phyloP scores from a whole-genome alignment of 2,113 vertebrate species.

The Sarotherodon lohbergeri region DNA sequence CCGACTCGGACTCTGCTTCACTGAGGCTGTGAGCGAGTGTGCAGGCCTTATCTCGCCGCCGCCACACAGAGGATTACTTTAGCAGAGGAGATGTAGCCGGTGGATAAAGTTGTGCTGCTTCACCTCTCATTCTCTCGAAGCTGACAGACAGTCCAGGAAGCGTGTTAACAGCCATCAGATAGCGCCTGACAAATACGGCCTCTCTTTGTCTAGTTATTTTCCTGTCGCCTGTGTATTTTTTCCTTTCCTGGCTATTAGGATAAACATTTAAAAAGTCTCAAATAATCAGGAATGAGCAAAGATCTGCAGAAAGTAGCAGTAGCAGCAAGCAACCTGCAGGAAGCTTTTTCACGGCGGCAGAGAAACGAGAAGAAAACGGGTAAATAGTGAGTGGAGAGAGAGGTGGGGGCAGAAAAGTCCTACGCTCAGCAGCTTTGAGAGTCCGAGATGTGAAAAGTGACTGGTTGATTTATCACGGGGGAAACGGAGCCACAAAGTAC shows the following conservation, averaged over 20 bases:
- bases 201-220: constrained; percentile 33
- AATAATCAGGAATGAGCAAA: constrained; percentile 14
- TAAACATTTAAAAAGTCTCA: constrained; percentile 24
- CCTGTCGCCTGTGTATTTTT: neutral
- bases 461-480: constrained; percentile 95
- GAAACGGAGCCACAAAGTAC: constrained; percentile 95
- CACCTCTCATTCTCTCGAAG: constrained; percentile 57
- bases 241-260: neutral
- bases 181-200: constrained; percentile 47
- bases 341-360: constrained; percentile 38
- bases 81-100: constrained; percentile 42
- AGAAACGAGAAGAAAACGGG: constrained; percentile 42
- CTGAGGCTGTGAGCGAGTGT: constrained; percentile 32
- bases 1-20: neutral
- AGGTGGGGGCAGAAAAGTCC: constrained; percentile 45
- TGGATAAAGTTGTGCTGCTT: constrained; percentile 57
- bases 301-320: neutral
- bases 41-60: constrained; percentile 50
- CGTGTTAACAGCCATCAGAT: constrained; percentile 63
- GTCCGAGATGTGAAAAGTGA: constrained; percentile 86
- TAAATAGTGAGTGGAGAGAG: constrained; percentile 29
- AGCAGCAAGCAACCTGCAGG: constrained; percentile 35
- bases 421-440: constrained; percentile 91
- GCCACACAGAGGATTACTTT: constrained; percentile 63
- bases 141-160: constrained; percentile 42